phyloP scores from a whole-genome alignment of 2,113 vertebrate species.

The Neolamprologus modestus region DNA sequence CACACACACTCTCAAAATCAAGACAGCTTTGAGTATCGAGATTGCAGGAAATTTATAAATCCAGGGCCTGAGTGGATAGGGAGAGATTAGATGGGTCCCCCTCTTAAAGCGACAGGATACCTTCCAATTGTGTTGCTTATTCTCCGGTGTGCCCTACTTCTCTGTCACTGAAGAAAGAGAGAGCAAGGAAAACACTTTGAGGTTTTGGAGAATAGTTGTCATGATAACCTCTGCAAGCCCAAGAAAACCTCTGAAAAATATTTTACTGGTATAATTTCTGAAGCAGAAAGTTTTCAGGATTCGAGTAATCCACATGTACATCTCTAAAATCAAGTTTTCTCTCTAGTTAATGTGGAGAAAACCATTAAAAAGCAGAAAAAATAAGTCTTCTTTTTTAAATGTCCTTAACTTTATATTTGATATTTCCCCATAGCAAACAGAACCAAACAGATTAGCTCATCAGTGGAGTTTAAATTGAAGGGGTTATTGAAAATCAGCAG shows the following conservation, averaged over 20 bases:
- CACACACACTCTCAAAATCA: constrained; percentile 71
- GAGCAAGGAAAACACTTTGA: constrained; percentile 33
- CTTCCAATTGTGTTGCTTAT: constrained; percentile 58
- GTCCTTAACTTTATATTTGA: background rate
- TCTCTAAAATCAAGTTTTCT: background rate
- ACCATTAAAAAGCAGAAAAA: background rate
- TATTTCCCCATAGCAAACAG: background rate
- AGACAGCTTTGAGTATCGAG: constrained; percentile 82
- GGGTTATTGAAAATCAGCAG: background rate
- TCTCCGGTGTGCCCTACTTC: constrained; percentile 68
- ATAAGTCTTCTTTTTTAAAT: background rate
- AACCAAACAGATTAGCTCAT: background rate
- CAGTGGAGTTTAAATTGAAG: background rate
- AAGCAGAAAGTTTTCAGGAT: background rate
- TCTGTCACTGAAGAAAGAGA: constrained; percentile 52
- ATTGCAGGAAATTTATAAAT: constrained; percentile 80
- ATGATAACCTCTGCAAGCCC: constrained; percentile 28
- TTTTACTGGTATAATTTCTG: background rate
- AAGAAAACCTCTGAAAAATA: background rate
- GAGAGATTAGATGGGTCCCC: constrained; percentile 79
- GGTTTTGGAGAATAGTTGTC: constrained; percentile 20
- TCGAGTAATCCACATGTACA: background rate
- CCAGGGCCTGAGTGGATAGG: constrained; percentile 77
- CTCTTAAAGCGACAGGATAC: constrained; percentile 78
- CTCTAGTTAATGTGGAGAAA: background rate